These are phyloP conservation scores for Melieria omissa DNA, from an alignment of 2,888 invertebrate species.

Conservation along the genomic window DNA sequence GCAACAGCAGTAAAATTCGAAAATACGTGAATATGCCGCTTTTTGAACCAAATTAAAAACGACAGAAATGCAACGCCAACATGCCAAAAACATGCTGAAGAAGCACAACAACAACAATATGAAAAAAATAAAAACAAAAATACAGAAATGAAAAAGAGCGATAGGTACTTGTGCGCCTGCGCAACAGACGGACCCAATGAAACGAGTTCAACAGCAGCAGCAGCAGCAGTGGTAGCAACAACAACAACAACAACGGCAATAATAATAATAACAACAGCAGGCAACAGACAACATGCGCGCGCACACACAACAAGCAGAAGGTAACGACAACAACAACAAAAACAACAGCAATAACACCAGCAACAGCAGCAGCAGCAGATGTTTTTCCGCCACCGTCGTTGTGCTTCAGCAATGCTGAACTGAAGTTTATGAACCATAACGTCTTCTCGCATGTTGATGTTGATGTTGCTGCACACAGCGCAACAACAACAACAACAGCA, in stretches of 20 bases:
- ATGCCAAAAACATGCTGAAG: slow-evolving; percentile 3
- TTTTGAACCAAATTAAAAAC: slow-evolving; percentile 26
- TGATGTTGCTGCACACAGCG: not conserved
- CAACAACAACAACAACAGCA: not conserved
- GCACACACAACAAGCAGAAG: slow-evolving; percentile 7
- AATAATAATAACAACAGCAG: slow-evolving; percentile 21
- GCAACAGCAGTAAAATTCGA: slow-evolving; percentile 30
- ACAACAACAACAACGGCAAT: slow-evolving; percentile 21
- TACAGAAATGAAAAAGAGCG: slow-evolving; percentile 22
- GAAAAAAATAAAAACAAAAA: slow-evolving; percentile 24
- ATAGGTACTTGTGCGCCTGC: slow-evolving; percentile 48
- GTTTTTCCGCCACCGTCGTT: slow-evolving; percentile 55
- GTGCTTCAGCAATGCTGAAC: slow-evolving; percentile 39
- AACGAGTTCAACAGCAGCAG: slow-evolving; percentile 39
- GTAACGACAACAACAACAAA: slow-evolving; percentile 39
- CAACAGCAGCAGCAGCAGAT: slow-evolving; percentile 55
- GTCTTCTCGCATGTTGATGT: slow-evolving; percentile 36
- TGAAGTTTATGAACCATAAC: slow-evolving; percentile 57
- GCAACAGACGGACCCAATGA: slow-evolving; percentile 47
- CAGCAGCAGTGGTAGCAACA: slow-evolving; percentile 25
- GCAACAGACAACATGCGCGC: slow-evolving; percentile 18
- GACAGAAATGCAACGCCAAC: slow-evolving; percentile 2
- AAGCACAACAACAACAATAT: too few species aligned
- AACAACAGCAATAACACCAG: slow-evolving; percentile 45
- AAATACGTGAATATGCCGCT: slow-evolving; percentile 24